A percentile compares a stretch with the other conserved stretches of the same genome.
Evolutionary conservation across 1,140 invertebrate species (phyloP).

Genomic region (Pemphigus obesinymphae): DNA sequence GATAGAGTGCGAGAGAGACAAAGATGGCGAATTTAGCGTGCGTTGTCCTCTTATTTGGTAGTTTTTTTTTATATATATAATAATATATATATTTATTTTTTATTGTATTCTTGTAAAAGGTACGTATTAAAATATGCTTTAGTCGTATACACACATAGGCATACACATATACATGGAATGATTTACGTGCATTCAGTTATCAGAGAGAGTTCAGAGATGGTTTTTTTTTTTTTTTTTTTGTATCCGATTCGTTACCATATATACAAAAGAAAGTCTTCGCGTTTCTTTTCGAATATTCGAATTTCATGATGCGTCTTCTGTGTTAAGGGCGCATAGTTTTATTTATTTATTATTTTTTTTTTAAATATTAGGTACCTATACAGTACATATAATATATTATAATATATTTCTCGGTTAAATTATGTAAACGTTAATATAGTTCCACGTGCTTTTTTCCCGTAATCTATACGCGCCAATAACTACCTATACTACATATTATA

Average conservation of each 20-base stretch:
- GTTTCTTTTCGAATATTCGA: constrained; percentile 9
- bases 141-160: background rate
- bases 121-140: background rate
- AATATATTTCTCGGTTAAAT: no score
- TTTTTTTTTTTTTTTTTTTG: background rate
- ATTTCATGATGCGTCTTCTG: background rate
- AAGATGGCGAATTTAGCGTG: background rate
- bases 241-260: background rate
- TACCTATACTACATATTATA: no score
- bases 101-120: constrained; percentile 5
- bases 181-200: constrained; percentile 8
- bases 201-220: constrained; percentile 23
- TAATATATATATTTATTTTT: constrained; percentile 10
- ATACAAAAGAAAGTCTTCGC: constrained; percentile 2
- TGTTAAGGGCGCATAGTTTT: background rate
- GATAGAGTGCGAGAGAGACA: background rate
- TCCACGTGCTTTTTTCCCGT: background rate
- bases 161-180: background rate
- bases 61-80: no score
- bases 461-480: no score
- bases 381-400: background rate
- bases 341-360: no score
- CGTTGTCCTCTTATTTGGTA: background rate
- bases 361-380: no score
- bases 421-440: no score